Conservation (phyloP, 2,888 invertebrate species). For the Amblyjoppa proteus region DNA sequence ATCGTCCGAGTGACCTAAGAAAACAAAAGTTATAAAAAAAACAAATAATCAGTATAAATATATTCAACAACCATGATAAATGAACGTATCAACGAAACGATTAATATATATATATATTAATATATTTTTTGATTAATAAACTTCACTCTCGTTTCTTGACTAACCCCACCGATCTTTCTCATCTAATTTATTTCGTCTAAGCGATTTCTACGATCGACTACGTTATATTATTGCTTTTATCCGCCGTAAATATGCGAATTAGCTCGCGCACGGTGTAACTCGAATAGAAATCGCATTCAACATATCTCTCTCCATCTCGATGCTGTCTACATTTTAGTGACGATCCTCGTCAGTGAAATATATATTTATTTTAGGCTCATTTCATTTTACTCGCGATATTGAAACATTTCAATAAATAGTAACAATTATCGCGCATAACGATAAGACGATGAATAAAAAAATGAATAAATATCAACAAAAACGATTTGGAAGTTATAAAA, state of each 20-base stretch:
- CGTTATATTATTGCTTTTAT: slow-evolving; percentile 61
- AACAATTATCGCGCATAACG: slow-evolving; percentile 31
- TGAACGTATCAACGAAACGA: slow-evolving; percentile 37
- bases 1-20: neutral
- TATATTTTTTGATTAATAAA: slow-evolving; percentile 51
- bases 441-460: slow-evolving; percentile 26
- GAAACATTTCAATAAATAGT: slow-evolving; percentile 36
- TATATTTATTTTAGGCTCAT: slow-evolving; percentile 41
- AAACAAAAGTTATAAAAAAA: neutral
- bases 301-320: slow-evolving; percentile 6
- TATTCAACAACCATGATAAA: slow-evolving; percentile 31
- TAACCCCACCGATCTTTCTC: neutral
- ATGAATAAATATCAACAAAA: slow-evolving; percentile 38
- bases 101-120: slow-evolving; percentile 41
- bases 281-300: slow-evolving; percentile 39
- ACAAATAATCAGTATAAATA: slow-evolving; percentile 19
- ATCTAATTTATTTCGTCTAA: slow-evolving; percentile 40
- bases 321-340: slow-evolving; percentile 52
- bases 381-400: neutral
- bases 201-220: slow-evolving; percentile 60
- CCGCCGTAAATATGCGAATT: slow-evolving; percentile 11
- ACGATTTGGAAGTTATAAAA: neutral
- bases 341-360: slow-evolving; percentile 45
- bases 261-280: slow-evolving; percentile 1
- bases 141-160: slow-evolving; percentile 8